These are phyloP conservation scores for Datnioides undecimradiatus DNA, from an alignment of 2,113 vertebrate species.

Conservation along the genomic window DNA sequence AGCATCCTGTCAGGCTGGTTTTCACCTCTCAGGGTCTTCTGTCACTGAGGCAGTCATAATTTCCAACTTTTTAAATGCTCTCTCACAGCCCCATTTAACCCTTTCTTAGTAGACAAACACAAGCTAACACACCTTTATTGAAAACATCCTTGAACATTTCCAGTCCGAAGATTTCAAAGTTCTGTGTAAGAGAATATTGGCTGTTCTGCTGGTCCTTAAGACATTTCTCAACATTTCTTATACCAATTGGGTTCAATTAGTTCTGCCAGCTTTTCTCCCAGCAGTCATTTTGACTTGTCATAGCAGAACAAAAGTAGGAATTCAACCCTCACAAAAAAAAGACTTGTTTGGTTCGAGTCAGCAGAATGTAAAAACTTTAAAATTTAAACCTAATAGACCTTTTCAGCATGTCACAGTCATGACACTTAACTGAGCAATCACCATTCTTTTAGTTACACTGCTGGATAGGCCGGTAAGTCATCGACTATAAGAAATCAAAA, in stretches of 20 bases:
- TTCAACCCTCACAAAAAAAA: no score
- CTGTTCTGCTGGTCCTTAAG: no score
- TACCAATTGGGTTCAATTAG: not conserved
- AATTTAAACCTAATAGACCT: no score
- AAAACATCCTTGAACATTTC: not conserved
- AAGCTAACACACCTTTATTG: not conserved
- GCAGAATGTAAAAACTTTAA: no score
- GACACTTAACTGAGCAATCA: not conserved
- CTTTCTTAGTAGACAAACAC: not conserved
- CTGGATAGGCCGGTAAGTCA: no score
- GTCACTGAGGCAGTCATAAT: not conserved
- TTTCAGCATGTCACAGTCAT: no score
- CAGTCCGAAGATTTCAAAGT: not conserved
- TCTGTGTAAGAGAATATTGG: no score
- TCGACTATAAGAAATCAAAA: not conserved
- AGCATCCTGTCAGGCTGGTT: constrained; percentile 23
- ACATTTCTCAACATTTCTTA: no score
- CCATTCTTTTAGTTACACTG: not conserved
- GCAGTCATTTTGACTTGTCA: not conserved
- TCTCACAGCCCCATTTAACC: not conserved
- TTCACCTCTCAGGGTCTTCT: not conserved
- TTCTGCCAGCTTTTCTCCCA: not conserved
- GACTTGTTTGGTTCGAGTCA: no score
- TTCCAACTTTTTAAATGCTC: not conserved
- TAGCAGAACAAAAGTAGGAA: no score